Base-by-base conservation (phyloP, 2,888 invertebrate genomes). In the Euzophera pinguis region DNA sequence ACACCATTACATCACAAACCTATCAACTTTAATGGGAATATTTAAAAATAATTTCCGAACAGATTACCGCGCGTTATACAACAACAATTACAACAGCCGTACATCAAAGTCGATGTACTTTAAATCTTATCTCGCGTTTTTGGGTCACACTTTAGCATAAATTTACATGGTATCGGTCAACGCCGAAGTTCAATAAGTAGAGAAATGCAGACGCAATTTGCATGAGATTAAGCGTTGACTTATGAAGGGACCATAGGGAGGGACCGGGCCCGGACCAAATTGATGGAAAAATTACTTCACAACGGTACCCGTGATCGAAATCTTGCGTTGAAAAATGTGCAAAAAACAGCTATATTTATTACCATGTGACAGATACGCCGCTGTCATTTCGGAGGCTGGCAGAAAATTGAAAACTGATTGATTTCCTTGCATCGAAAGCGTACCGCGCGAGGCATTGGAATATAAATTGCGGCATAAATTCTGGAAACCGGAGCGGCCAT, bases 171-270 rank as follows among this genome's bases (percentile, higher is more conserved):
- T 60, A 64, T 65, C 59, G 59, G 58, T 58, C 57, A 61, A 50
- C 54, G 47, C 38, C 49, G 50, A 35, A 39, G 50, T 43, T 51
- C 53, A 53, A 45, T 39, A 49, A 41, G 32, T 51, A 54, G 56
- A 56, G 58, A 64, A 62, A 57, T 55, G 57, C 58, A 59, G 62
- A 60, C 62, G 62, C 76, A 79, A 84, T 84, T 81, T 81, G 78
- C 85, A 83, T 81, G 73, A 72, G 75, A 78, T 81, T 81, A 77
- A 70, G 63, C 67, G 64, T 67, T 81, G 79, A 82, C 69, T 75
- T 81, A 79, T 73, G 69, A 63, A 53, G 56, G 62, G 63, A 65
- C 65, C 65, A n/a, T n/a, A n/a, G n/a, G n/a, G 63, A 53, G 56
- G 62, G 63, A 65, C 65, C 65, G 63, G 66, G 68, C 65, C 73